Base-by-base conservation (phyloP, 2,113 vertebrate species). In the Sinocyclocheilus anophthalmus region DNA sequence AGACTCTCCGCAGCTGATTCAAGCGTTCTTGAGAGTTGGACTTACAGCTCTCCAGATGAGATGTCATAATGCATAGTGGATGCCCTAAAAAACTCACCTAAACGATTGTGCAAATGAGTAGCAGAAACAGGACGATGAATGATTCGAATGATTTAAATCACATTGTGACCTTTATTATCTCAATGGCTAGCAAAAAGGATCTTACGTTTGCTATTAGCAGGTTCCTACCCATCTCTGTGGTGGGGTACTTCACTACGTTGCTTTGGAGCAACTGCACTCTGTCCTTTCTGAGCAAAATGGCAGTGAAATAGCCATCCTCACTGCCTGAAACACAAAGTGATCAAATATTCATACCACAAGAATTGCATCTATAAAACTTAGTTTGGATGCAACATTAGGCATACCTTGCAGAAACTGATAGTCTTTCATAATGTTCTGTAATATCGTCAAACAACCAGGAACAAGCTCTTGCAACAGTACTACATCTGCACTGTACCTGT, bases 41-140 rank as follows among this genome's bases (percentile, higher is more conserved):
- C 91, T 90, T 96, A 42, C 94, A 95, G 90, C 96, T 97, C 83
- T 97, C 96, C 91, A 97, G 90, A 87, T 97, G 96, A 39, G 96
- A 96, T 4, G 95, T 97, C 96, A 97, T 96, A 73, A 97, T 91
- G 80, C 92, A 96, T 80, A 97, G 87, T 16, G 95, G 94, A 76
- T 92, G 94, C 33, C 95, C 96, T 70, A 88, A 94, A 18, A 57
- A 78, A 33, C 30, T 33, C 30, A 33, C 30, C 30, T 3, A 33
- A 33, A 33, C 30, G 1, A 33, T 33, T 33, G 30, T 33, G 30
- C 30, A 33, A 33, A 33, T 33, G 30, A 33, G 30, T 33, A 33
- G 30, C 30, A 33, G 30, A 33, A 33, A 33, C 30, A 33, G 30
- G 30, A 33, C 2, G 30, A 33, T 33, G 30, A 33, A 33, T 33